Conservation (phyloP, 2,797 vertebrate species). For the Remorina albescens region DNA sequence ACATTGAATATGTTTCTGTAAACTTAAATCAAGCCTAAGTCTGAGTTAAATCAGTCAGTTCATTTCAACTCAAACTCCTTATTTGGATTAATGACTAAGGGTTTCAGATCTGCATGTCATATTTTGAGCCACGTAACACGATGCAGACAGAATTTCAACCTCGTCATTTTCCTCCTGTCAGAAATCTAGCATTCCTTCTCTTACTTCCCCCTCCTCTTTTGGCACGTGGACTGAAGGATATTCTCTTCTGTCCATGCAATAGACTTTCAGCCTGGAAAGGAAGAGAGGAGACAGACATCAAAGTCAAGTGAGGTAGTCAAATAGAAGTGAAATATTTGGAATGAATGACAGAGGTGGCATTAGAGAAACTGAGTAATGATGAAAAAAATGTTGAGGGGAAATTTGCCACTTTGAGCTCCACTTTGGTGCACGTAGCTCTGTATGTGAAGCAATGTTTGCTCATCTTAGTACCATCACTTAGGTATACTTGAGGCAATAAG, state of each 20-base stretch:
- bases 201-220: conserved; percentile 30
- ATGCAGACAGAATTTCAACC: conserved; percentile 19
- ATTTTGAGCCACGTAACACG: neutral
- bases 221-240: conserved; percentile 26
- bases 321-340: neutral
- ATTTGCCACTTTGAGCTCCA: neutral
- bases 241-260: conserved; percentile 34
- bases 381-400: conserved; percentile 4
- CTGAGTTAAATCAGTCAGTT: neutral
- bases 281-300: conserved; percentile 4
- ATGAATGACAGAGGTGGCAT: conserved; percentile 4
- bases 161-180: conserved; percentile 41
- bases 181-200: conserved; percentile 59
- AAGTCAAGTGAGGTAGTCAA: neutral
- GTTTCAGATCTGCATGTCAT: neutral
- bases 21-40: neutral
- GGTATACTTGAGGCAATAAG: neutral
- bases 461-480: neutral
- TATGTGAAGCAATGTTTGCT: neutral
- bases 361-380: conserved; percentile 22
- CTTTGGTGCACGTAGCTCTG: neutral
- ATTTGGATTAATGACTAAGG: neutral
- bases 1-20: neutral
- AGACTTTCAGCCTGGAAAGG: conserved; percentile 33
- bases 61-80: neutral